phyloP scores from a whole-genome alignment of 2,113 vertebrate genomes.

The Corydoras maculifer region DNA sequence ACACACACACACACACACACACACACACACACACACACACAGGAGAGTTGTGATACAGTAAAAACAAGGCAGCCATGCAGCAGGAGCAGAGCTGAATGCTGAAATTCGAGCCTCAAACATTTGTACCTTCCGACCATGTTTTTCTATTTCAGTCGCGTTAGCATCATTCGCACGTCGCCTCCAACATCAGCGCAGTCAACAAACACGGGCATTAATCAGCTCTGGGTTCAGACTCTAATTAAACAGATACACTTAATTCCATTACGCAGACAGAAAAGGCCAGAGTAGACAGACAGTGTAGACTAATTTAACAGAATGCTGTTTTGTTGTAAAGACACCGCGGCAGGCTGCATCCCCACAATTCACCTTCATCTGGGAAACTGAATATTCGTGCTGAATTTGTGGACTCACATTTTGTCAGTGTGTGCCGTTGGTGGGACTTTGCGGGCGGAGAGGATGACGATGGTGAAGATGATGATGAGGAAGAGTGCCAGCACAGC shows the following conservation, averaged over 20 bases:
- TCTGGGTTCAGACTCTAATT: no score
- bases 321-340: no score
- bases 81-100: background rate
- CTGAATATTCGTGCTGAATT: background rate
- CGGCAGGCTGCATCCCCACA: no score
- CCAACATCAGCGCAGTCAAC: no score
- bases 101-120: background rate
- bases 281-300: no score
- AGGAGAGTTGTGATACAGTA: slow-evolving; percentile 4
- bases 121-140: background rate
- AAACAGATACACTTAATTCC: no score
- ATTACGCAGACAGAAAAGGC: no score
- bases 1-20: slow-evolving; percentile 19
- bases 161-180: background rate
- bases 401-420: slow-evolving; percentile 67
- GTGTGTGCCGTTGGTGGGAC: slow-evolving; percentile 49
- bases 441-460: slow-evolving; percentile 78
- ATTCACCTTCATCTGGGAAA: no score
- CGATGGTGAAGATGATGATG: slow-evolving; percentile 79
- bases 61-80: background rate
- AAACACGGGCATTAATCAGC: no score
- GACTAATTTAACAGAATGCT: no score
- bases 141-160: background rate
- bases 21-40: slow-evolving; percentile 28
- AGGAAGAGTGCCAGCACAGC: slow-evolving; percentile 89